phyloP scores from a whole-genome alignment of 2,888 invertebrate species.

The Nomada ferruginata region DNA sequence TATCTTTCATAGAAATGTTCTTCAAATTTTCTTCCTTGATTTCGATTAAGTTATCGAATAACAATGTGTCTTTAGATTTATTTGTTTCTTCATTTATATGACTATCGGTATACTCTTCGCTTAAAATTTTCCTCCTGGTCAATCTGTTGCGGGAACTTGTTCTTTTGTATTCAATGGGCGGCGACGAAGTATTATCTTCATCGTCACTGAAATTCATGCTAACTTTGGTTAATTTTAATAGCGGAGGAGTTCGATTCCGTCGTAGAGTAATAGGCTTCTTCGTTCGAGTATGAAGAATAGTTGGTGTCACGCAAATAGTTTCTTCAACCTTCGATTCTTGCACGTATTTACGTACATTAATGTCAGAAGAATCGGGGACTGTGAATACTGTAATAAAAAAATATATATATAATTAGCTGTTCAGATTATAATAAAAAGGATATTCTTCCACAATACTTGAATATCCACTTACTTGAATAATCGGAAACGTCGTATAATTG shows the following conservation, averaged over 20 bases:
- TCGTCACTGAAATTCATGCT: conserved; percentile 62
- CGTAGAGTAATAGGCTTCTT: conserved; percentile 62
- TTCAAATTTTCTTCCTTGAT: neutral
- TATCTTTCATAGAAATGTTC: conserved; percentile 38
- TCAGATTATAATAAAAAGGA: neutral
- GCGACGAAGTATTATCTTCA: conserved; percentile 37
- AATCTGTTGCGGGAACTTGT: conserved; percentile 34
- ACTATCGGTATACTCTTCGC: conserved; percentile 23
- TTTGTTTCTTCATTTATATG: conserved; percentile 6
- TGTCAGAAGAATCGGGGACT: conserved; percentile 63
- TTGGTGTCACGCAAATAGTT: conserved; percentile 66
- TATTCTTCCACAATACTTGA: neutral
- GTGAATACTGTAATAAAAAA: conserved; percentile 67
- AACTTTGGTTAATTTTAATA: conserved; percentile 69
- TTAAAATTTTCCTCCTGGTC: conserved; percentile 47
- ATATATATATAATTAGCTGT: neutral
- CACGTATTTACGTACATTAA: conserved; percentile 60
- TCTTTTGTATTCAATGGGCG: conserved; percentile 1
- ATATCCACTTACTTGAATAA: conserved; percentile 64
- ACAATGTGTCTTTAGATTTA: neutral
- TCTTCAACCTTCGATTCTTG: conserved; percentile 19
- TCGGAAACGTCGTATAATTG: conserved; percentile 35
- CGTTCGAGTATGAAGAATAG: conserved; percentile 32
- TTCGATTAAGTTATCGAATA: neutral
- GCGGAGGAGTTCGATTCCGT: conserved; percentile 69